Percentiles rank a stretch among this genome's conserved stretches.
Conservation (phyloP, 2,113 vertebrate species). For the Chloebia gouldiae region DNA sequence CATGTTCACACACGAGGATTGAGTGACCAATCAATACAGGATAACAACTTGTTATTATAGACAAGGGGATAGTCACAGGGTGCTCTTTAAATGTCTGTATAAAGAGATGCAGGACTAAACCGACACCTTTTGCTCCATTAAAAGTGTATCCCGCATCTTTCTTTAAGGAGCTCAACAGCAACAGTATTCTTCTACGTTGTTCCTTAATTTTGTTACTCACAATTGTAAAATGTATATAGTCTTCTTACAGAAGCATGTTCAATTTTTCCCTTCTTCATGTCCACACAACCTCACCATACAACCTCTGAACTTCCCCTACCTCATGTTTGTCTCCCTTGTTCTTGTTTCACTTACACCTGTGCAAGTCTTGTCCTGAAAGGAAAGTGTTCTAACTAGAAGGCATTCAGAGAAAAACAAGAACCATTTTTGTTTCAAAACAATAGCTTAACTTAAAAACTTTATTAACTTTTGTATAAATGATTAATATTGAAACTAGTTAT, state of each 20-base stretch:
- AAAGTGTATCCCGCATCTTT: not conserved
- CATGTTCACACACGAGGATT: too few relatives aligned
- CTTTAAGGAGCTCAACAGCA: not conserved
- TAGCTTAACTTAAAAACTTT: not conserved
- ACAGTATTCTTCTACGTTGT: not conserved
- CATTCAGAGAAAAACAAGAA: not conserved
- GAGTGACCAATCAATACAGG: not conserved
- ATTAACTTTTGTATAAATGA: not conserved
- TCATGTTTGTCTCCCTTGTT: not conserved
- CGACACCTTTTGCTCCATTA: not conserved
- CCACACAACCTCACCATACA: not conserved
- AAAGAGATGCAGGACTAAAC: not conserved
- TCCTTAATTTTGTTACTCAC: not conserved
- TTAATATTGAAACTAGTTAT: not conserved
- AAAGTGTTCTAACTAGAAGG: not conserved
- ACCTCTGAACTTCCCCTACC: not conserved
- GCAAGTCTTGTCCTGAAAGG: not conserved
- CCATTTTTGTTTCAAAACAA: not conserved
- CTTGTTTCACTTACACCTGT: not conserved
- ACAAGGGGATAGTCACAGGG: not conserved
- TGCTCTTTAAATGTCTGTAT: not conserved
- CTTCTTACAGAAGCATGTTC: accelerated
- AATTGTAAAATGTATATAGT: not conserved
- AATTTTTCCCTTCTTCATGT: not conserved
- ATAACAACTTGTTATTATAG: not conserved